Evolutionary conservation across 2,113 vertebrate genomes (phyloP).

Genomic region (Pachyramphus minor): DNA sequence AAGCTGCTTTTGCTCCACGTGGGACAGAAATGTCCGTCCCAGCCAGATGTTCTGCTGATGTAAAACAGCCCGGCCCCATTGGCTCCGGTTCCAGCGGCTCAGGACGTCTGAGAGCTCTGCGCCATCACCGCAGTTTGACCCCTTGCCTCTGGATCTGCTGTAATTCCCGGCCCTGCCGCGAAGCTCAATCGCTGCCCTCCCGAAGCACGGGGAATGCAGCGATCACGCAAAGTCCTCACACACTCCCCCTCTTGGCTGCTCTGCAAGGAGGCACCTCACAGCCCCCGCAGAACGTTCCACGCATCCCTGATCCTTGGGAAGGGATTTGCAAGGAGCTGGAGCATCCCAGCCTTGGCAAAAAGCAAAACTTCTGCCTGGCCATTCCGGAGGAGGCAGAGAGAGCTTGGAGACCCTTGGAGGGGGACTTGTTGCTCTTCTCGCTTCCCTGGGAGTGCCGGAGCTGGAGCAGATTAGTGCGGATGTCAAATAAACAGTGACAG

Average conservation of each 20-base stretch:
- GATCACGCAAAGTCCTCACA: rapidly evolving
- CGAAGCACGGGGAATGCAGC: rapidly evolving
- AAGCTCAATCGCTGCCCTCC: not conserved
- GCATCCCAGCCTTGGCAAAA: not conserved
- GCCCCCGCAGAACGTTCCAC: not conserved
- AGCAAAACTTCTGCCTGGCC: not conserved
- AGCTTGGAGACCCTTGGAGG: rapidly evolving
- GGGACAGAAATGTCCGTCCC: not conserved
- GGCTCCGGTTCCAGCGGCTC: not conserved
- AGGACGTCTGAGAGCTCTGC: not conserved
- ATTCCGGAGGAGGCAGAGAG: rapidly evolving
- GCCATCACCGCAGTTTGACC: not conserved
- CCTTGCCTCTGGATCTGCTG: not conserved
- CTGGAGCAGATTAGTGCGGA: not conserved
- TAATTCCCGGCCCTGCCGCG: not conserved
- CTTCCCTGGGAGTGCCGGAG: not conserved
- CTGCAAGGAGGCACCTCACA: not conserved
- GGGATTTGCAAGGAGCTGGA: not conserved
- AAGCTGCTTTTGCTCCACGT: not conserved
- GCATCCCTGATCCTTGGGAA: rapidly evolving
- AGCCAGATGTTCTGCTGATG: not conserved
- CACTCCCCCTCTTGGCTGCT: too few relatives aligned
- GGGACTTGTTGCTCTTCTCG: not conserved
- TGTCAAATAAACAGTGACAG: not conserved
- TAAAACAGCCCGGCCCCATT: rapidly evolving